These are phyloP conservation scores for Tolmerus cingulatus DNA, from an alignment of 2,888 invertebrate genomes.

Conservation along the genomic window DNA sequence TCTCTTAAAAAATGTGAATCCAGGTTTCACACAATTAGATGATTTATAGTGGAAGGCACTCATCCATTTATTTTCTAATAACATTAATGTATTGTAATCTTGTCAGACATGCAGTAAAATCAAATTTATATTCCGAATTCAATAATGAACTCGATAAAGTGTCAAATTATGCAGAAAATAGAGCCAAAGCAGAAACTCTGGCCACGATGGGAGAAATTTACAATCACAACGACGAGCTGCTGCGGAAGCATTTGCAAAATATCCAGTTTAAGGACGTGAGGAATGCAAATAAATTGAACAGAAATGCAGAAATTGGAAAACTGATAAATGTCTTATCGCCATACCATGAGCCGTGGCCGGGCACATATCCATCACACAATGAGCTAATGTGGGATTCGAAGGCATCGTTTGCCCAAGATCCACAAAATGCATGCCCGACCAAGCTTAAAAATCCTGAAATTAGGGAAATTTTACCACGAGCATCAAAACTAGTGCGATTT, in stretches of 20 bases:
- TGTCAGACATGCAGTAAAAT: conserved; percentile 12
- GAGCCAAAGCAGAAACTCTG: conserved; percentile 22
- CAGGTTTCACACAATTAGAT: conserved; percentile 15
- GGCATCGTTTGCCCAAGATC: not conserved
- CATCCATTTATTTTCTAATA: conserved; percentile 33
- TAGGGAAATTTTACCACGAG: not conserved
- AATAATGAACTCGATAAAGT: conserved; percentile 44
- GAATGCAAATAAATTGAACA: conserved; percentile 36
- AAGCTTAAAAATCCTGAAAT: not conserved
- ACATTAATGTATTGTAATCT: conserved; percentile 23
- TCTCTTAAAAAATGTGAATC: conserved; percentile 17
- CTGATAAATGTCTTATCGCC: conserved; percentile 41
- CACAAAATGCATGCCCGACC: not conserved
- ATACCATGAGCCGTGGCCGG: conserved; percentile 7
- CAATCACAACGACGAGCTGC: conserved; percentile 30
- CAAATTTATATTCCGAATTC: conserved; percentile 45
- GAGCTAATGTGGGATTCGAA: not conserved
- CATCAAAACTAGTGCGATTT: not conserved
- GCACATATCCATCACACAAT: not conserved
- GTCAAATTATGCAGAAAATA: conserved; percentile 47
- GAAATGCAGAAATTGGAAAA: conserved; percentile 41
- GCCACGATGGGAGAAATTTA: conserved; percentile 35
- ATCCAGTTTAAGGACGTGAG: not conserved
- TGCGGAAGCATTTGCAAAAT: not conserved
- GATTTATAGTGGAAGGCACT: conserved; percentile 27